A percentile compares a stretch with the other conserved stretches of the same genome.
Conservation (phyloP, 2,888 invertebrate genomes). For the Lasius platythorax region DNA sequence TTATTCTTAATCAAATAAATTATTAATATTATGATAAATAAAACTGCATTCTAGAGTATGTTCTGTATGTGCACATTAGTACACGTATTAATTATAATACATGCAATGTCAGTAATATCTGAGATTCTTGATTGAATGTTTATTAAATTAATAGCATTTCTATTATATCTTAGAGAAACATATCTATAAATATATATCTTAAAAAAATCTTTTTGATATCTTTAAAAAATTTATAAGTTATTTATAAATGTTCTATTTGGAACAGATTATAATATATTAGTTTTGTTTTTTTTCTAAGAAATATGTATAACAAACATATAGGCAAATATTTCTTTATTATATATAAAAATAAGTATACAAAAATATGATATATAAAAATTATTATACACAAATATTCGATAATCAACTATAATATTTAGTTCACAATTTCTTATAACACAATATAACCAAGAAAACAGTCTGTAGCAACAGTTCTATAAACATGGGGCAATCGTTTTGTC, state of each 20-base stretch:
- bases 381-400: constrained; percentile 48
- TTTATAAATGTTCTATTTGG: neutral
- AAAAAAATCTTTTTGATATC: neutral
- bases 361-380: constrained; percentile 58
- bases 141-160: neutral
- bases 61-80: neutral
- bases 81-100: neutral
- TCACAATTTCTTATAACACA: constrained; percentile 33
- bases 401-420: constrained; percentile 42
- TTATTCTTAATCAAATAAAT: constrained; percentile 4
- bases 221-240: neutral
- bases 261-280: constrained; percentile 2
- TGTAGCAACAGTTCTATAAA: constrained; percentile 76
- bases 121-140: neutral
- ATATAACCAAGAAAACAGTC: constrained; percentile 81
- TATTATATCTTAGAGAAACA: neutral
- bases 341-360: constrained; percentile 55
- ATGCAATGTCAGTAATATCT: neutral
- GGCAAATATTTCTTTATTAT: constrained; percentile 10
- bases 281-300: neutral
- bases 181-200: neutral
- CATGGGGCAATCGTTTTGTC: constrained; percentile 80
- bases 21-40: neutral
- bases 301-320: neutral
- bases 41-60: neutral